These are phyloP conservation scores for Tinamus guttatus DNA, from an alignment of 2,113 vertebrate genomes.

Conservation along the genomic window DNA sequence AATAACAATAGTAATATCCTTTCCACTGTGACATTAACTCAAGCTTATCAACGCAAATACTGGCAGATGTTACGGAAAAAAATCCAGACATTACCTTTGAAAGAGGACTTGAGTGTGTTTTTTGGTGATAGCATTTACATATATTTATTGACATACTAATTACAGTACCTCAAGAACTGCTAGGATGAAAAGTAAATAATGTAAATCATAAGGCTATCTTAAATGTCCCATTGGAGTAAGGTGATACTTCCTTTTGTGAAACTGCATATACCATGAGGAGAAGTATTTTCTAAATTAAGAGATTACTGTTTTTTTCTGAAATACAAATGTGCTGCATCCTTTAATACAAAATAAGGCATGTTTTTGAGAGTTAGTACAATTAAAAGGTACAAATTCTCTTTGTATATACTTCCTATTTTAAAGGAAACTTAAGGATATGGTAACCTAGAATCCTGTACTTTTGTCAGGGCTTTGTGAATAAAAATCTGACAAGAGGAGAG, in stretches of 20 bases:
- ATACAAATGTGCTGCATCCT: neutral
- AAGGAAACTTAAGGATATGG: neutral
- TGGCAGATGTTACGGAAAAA: neutral
- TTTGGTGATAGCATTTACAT: neutral
- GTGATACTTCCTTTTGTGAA: neutral
- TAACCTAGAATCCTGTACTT: neutral
- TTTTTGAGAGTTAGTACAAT: neutral
- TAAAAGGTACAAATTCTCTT: neutral
- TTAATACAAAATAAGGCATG: neutral
- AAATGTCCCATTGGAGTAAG: neutral
- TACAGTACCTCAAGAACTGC: neutral
- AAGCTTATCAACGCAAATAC: neutral
- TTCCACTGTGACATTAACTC: neutral
- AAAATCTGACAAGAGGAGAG: neutral
- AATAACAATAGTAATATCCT: neutral
- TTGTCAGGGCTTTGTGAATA: neutral
- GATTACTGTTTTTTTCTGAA: neutral
- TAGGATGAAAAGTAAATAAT: neutral
- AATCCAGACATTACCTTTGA: neutral
- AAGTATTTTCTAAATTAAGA: neutral
- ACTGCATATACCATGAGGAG: neutral
- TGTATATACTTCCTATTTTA: neutral
- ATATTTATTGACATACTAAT: neutral
- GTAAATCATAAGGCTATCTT: neutral
- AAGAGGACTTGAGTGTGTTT: neutral